phyloP scores from a whole-genome alignment of 2,888 invertebrate species.

The Agrenia bidenticulata region DNA sequence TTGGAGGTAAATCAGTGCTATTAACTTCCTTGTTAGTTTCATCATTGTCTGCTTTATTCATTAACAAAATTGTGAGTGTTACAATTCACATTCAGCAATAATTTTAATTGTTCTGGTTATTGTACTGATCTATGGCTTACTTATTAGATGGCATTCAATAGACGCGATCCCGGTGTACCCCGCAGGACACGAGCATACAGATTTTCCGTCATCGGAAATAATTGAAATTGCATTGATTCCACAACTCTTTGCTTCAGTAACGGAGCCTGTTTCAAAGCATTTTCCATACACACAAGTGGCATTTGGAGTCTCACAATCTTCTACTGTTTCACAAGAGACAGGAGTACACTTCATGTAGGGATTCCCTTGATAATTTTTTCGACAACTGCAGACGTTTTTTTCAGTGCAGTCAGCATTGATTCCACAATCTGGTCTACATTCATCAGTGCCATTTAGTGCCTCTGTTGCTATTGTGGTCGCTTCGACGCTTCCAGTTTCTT shows the following conservation, averaged over 20 bases:
- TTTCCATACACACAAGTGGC: constrained; percentile 19
- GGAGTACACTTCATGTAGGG: constrained; percentile 23
- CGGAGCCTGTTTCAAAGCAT: constrained; percentile 3
- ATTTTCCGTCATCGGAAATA: constrained; percentile 29
- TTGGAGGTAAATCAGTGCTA: constrained; percentile 1
- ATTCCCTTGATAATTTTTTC: constrained; percentile 22
- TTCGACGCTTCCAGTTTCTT: constrained; percentile 1
- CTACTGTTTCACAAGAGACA: constrained; percentile 10
- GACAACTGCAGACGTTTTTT: constrained; percentile 18
- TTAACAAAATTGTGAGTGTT: constrained; percentile 9
- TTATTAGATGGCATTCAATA: constrained; percentile 37
- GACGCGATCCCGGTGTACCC: constrained; percentile 34
- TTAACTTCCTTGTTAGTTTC: constrained; percentile 11
- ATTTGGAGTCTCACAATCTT: constrained; percentile 18
- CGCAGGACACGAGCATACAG: constrained; percentile 30
- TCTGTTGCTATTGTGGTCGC: neutral
- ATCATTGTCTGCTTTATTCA: constrained; percentile 19
- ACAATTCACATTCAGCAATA: constrained; percentile 1
- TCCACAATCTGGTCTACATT: constrained; percentile 16
- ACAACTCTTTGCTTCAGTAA: constrained; percentile 14
- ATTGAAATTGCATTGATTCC: constrained; percentile 37
- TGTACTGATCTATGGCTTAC: constrained; percentile 2
- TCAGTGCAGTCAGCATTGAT: constrained; percentile 18
- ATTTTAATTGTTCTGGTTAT: no score
- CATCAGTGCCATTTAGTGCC: neutral